Evolutionary conservation across 2,113 vertebrate genomes (phyloP).

Genomic region (Tetrao urogallus): DNA sequence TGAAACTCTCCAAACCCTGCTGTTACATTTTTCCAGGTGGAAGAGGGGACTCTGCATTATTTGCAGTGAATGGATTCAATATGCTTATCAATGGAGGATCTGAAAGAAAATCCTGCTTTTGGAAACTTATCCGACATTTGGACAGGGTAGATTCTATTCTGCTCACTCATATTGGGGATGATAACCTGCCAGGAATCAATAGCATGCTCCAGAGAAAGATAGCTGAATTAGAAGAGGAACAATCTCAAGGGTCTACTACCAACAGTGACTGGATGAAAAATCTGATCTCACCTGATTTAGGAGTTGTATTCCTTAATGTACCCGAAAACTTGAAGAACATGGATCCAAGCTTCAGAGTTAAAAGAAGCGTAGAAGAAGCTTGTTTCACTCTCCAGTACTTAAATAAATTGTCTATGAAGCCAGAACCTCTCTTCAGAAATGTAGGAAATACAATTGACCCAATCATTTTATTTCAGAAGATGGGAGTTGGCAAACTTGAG

Average conservation of each 20-base stretch:
- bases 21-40: slow-evolving; percentile 97
- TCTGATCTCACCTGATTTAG: slow-evolving; percentile 95
- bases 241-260: slow-evolving; percentile 92
- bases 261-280: slow-evolving; percentile 98
- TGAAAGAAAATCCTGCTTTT: slow-evolving; percentile 95
- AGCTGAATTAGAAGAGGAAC: slow-evolving; percentile 92
- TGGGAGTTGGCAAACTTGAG: slow-evolving; percentile 96
- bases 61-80: slow-evolving; percentile 97
- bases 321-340: slow-evolving; percentile 89
- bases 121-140: slow-evolving; percentile 95
- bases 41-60: slow-evolving; percentile 91
- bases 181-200: slow-evolving; percentile 95
- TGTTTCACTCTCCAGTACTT: slow-evolving; percentile 90
- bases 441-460: slow-evolving; percentile 88
- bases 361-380: slow-evolving; percentile 89
- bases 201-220: slow-evolving; percentile 95
- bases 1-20: slow-evolving; percentile 97
- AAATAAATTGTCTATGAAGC: slow-evolving; percentile 90
- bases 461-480: slow-evolving; percentile 95
- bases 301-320: slow-evolving; percentile 93
- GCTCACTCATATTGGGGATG: slow-evolving; percentile 93
- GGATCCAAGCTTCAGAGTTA: slow-evolving; percentile 85
- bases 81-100: slow-evolving; percentile 98
- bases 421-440: slow-evolving; percentile 89
- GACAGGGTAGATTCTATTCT: slow-evolving; percentile 96